Evolutionary conservation across 2,888 invertebrate species (phyloP).

Genomic region (Napeogenes sylphis): DNA sequence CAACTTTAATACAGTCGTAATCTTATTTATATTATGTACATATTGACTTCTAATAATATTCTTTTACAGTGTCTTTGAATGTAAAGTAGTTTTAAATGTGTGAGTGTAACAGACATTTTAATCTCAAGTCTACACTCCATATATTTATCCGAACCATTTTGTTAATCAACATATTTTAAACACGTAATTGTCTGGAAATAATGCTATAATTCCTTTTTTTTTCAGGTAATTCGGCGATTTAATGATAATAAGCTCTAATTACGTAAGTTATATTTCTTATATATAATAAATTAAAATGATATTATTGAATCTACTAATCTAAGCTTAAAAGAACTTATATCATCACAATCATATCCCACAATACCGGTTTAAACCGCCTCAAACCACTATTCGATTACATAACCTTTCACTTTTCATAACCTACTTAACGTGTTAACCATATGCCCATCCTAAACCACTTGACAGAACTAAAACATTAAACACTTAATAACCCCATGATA

Average conservation of each 20-base stretch:
- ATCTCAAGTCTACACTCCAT: too few species aligned
- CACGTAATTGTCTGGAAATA: neutral
- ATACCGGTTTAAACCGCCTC: conserved; percentile 33
- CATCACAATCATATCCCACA: conserved; percentile 10
- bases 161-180: too few species aligned
- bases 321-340: neutral
- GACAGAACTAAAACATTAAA: conserved; percentile 28
- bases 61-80: too few species aligned
- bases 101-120: too few species aligned
- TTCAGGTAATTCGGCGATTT: conserved; percentile 16
- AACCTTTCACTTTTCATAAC: conserved; percentile 48
- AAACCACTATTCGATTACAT: conserved; percentile 34
- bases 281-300: neutral
- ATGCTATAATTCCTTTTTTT: conserved; percentile 5
- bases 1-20: too few species aligned
- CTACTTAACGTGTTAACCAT: conserved; percentile 35
- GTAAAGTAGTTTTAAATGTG: too few species aligned
- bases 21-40: too few species aligned
- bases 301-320: neutral
- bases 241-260: neutral
- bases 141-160: too few species aligned
- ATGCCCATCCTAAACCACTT: conserved; percentile 34
- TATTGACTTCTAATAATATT: too few species aligned
- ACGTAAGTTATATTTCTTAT: conserved; percentile 7
- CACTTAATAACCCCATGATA: neutral